phyloP scores from a whole-genome alignment of 2,797 vertebrate species.

The Eidolon dupreanum region DNA sequence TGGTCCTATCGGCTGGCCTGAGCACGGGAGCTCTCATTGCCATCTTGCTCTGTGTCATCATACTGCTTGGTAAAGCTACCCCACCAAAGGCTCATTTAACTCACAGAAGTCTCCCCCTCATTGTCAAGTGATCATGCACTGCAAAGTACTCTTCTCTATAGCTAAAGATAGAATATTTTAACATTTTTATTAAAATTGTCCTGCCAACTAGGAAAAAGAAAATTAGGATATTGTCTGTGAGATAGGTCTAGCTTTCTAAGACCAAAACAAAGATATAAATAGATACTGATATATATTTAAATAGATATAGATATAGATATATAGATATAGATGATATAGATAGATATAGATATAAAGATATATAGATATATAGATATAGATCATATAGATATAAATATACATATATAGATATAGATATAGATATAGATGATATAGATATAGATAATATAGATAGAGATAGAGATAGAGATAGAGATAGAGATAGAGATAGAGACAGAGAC shows the following conservation, averaged over 20 bases:
- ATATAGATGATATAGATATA: too few species aligned
- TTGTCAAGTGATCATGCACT: rapidly evolving
- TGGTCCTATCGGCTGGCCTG: conserved; percentile 94
- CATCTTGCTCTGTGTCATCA: conserved; percentile 95
- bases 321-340: too few species aligned
- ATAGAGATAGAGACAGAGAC: too few species aligned
- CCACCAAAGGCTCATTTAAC: rapidly evolving
- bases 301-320: too few species aligned
- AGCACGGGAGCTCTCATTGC: conserved; percentile 96
- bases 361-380: not conserved
- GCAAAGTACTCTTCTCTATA: not conserved
- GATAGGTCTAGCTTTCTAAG: not conserved
- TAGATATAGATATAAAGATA: too few species aligned
- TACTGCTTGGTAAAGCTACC: conserved; percentile 92
- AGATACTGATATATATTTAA: too few species aligned
- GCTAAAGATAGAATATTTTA: not conserved
- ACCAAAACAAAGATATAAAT: not conserved
- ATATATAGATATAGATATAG: too few species aligned
- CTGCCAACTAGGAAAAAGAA: not conserved
- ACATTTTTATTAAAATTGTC: not conserved
- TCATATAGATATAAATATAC: too few species aligned
- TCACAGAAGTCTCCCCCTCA: rapidly evolving
- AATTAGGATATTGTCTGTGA: not conserved
- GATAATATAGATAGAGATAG: not conserved
- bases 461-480: too few species aligned